Conservation (phyloP, 2,888 invertebrate genomes). For the Philopedon plagiatum region DNA sequence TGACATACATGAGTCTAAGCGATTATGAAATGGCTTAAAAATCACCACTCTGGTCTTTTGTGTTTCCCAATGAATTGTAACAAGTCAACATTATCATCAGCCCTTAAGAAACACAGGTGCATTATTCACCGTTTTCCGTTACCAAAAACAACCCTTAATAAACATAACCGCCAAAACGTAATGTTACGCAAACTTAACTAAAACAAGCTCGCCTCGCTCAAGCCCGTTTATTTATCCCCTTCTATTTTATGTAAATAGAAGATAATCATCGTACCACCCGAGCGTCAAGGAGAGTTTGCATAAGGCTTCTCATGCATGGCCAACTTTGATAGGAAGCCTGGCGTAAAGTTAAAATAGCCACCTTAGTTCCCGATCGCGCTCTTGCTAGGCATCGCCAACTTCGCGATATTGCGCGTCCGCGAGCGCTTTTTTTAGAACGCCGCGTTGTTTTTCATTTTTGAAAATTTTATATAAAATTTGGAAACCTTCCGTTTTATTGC, state of each 20-base stretch:
- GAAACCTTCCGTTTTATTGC: neutral
- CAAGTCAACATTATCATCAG: neutral
- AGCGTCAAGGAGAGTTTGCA: slow-evolving; percentile 21
- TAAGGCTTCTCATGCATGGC: slow-evolving; percentile 40
- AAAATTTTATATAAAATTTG: neutral
- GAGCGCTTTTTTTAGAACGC: slow-evolving; percentile 13
- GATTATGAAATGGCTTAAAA: no score
- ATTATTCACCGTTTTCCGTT: neutral
- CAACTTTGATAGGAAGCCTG: slow-evolving; percentile 47
- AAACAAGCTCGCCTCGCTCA: neutral
- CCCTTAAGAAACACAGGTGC: slow-evolving; percentile 1
- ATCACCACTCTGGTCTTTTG: no score
- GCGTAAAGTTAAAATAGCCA: slow-evolving; percentile 48
- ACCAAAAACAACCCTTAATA: neutral
- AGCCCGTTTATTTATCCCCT: neutral
- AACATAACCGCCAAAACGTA: neutral
- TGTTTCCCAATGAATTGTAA: no score
- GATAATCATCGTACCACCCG: neutral
- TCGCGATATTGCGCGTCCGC: slow-evolving; percentile 8
- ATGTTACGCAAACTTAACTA: neutral
- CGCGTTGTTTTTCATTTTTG: neutral
- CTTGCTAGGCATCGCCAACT: neutral
- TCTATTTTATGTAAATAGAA: neutral
- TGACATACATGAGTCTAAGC: no score
- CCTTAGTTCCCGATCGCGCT: slow-evolving; percentile 38